Evolutionary conservation across 2,797 vertebrate species (phyloP).

Genomic region (Neosilurus hyrtlii): DNA sequence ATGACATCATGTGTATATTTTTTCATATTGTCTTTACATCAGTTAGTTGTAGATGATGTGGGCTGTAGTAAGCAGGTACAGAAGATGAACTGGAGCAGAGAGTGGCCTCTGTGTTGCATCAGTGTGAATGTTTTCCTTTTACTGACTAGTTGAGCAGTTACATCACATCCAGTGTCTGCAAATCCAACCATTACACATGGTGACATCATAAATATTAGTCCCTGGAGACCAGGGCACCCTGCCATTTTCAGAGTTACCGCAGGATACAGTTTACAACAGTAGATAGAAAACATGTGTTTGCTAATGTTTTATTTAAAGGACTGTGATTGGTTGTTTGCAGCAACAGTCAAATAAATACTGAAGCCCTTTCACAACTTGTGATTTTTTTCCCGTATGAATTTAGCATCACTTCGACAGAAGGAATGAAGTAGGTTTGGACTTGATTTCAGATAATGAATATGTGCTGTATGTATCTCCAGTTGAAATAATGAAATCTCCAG

Average conservation of each 20-base stretch:
- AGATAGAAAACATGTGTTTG: background rate
- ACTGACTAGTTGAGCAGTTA: background rate
- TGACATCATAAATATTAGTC: slow-evolving; percentile 14
- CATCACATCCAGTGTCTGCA: slow-evolving; percentile 1
- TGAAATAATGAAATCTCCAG: background rate
- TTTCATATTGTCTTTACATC: background rate
- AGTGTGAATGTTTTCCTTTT: background rate
- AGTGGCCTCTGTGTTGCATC: slow-evolving; percentile 24
- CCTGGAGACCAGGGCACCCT: background rate
- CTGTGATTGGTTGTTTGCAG: background rate
- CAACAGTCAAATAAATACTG: background rate
- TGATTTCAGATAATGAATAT: too few relatives aligned
- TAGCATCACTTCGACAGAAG: too few relatives aligned
- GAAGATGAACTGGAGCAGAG: background rate
- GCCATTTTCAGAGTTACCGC: background rate
- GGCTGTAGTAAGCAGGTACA: background rate
- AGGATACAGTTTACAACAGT: background rate
- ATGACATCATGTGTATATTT: background rate
- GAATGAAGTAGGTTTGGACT: too few relatives aligned
- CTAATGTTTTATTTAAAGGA: background rate
- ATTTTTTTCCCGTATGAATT: too few relatives aligned
- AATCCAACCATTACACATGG: background rate
- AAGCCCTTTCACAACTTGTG: background rate
- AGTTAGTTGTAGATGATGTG: background rate
- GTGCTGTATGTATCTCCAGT: too few relatives aligned